Percentiles rank a stretch among this genome's conserved stretches.
Evolutionary conservation across 2,797 vertebrate genomes (phyloP).

Genomic region (Etheostoma perlongum): DNA sequence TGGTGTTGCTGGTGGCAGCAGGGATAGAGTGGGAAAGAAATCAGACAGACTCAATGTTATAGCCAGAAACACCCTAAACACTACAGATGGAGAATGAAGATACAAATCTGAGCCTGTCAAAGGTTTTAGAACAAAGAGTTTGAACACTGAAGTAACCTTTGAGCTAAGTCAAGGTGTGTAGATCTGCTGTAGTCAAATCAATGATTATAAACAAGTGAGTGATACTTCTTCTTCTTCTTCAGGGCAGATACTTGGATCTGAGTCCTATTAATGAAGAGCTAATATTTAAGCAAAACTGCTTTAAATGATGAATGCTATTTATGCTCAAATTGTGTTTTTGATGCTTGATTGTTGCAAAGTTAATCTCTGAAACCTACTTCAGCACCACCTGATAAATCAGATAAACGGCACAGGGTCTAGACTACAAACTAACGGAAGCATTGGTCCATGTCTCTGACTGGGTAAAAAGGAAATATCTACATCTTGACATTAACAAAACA

Average conservation of each 20-base stretch:
- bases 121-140: constrained; percentile 39
- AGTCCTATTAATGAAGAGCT: not conserved
- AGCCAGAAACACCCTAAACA: constrained; percentile 48
- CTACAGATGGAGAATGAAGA: constrained; percentile 60
- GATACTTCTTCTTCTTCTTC: constrained; percentile 13
- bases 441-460: no score
- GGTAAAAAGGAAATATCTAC: no score
- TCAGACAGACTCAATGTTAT: constrained; percentile 24
- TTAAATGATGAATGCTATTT: not conserved
- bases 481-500: no score
- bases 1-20: constrained; percentile 48
- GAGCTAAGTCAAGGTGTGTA: constrained; percentile 1
- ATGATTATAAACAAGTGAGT: not conserved
- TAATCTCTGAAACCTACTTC: not conserved
- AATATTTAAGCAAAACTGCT: not conserved
- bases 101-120: constrained; percentile 30
- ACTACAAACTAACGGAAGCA: not conserved
- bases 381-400: constrained; percentile 16
- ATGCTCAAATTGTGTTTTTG: not conserved
- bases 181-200: constrained; percentile 21
- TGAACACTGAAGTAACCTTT: constrained; percentile 28
- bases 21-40: constrained; percentile 29
- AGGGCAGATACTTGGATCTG: not conserved
- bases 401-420: constrained; percentile 10
- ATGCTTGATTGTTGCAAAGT: constrained; percentile 3